These are phyloP conservation scores for Drosophila sechellia DNA, from an alignment of 1,140 invertebrate genomes.

Conservation along the genomic window DNA sequence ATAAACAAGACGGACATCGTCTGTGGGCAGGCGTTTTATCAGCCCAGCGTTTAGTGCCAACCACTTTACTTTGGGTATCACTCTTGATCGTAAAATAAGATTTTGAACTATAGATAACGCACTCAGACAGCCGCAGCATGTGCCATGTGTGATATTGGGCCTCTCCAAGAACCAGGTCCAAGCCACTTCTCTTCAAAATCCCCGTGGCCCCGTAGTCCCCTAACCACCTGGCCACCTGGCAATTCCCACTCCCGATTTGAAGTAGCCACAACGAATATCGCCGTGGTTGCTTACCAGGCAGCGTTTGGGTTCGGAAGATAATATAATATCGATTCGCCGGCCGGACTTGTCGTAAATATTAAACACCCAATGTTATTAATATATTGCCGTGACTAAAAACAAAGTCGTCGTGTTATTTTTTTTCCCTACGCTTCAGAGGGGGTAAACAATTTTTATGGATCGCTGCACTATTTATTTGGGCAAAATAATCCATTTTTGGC, in stretches of 20 bases:
- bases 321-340: slow-evolving; percentile 72
- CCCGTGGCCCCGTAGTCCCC: background rate
- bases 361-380: slow-evolving; percentile 62
- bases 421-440: slow-evolving; percentile 5
- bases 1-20: slow-evolving; percentile 62
- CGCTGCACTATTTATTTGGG: slow-evolving; percentile 15
- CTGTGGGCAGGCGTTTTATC: slow-evolving; percentile 56
- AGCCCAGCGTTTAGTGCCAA: slow-evolving; percentile 60
- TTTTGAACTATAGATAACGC: slow-evolving; percentile 79
- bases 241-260: slow-evolving; percentile 42
- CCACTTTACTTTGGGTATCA: slow-evolving; percentile 73
- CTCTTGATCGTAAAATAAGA: slow-evolving; percentile 80
- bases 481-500: slow-evolving; percentile 24
- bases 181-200: slow-evolving; percentile 22
- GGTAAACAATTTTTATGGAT: slow-evolving; percentile 20
- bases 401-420: slow-evolving; percentile 27
- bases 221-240: background rate
- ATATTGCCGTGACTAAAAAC: slow-evolving; percentile 36
- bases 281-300: slow-evolving; percentile 61
- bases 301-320: slow-evolving; percentile 57
- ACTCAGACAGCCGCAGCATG: slow-evolving; percentile 41
- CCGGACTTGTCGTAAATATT: slow-evolving; percentile 79
- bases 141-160: slow-evolving; percentile 39
- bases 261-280: slow-evolving; percentile 55
- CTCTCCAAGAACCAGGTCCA: slow-evolving; percentile 38